Conservation (phyloP, 2,888 invertebrate genomes). For the Lumbricus terrestris region DNA sequence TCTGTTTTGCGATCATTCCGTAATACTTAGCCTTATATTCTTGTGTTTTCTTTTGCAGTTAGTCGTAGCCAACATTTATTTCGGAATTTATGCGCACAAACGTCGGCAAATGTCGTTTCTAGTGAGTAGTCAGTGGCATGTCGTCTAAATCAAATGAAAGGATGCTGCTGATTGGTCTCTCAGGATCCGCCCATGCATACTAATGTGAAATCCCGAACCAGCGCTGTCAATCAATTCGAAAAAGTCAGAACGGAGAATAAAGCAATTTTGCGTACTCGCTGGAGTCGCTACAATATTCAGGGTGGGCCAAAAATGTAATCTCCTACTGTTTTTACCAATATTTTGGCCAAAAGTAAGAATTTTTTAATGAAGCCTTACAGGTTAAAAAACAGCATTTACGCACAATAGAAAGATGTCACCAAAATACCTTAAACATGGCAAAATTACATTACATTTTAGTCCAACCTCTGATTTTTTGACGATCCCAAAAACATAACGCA, state of each 20-base stretch:
- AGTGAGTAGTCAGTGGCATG: neutral
- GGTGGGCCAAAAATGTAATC: too few species aligned
- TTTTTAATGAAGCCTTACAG: too few species aligned
- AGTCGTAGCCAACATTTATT: neutral
- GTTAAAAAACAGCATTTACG: too few species aligned
- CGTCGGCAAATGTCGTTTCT: neutral
- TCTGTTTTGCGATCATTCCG: neutral
- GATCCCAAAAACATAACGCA: too few species aligned
- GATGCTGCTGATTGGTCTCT: neutral
- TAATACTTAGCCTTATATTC: neutral
- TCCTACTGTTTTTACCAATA: too few species aligned
- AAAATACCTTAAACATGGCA: too few species aligned
- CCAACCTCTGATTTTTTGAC: too few species aligned
- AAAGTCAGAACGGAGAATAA: neutral
- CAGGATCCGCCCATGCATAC: neutral
- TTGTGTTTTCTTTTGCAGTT: neutral
- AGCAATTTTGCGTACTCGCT: neutral
- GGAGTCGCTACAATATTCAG: too few species aligned
- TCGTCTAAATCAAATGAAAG: neutral
- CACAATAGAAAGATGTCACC: too few species aligned
- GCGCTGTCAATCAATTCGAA: neutral
- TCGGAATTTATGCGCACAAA: neutral
- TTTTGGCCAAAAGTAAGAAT: too few species aligned
- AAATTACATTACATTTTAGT: too few species aligned
- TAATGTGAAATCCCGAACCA: neutral